Evolutionary conservation across 2,888 invertebrate species (phyloP), one percentile per base, ranked within the genome.

Genomic region (Meiosimyza decipiens): DNA sequence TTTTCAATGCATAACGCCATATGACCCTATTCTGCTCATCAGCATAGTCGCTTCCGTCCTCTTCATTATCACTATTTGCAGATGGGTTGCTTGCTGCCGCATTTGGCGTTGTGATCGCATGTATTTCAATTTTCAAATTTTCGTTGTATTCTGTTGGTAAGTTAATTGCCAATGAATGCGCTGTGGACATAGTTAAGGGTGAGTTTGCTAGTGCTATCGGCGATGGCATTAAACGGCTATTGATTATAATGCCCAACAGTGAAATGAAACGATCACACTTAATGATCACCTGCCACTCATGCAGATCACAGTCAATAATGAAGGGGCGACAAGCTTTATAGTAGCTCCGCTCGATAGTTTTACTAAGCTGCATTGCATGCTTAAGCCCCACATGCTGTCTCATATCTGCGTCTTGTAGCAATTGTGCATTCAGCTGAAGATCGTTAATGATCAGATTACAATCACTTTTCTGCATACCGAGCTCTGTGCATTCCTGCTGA

Each of bases 291-390:
- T 81, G 79, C 82, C 85, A 86, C 22, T 81, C 79, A 51, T 79
- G 77, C 0, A 80, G 79, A 22, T 82, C 80, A 3, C 82, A 79
- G 51, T 82, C 82, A 3, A 87, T 78, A 15, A 80, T 83, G 47
- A 86, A 85, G 0, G 87, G 87, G 0, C 85, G 82, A 49, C 85
- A 83, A 6, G 87, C 87, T 71, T 86, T 87, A 73, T 84, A 87
- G 72, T 84, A 87, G 71, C 82, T 82, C 59, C 87, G 82, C 74
- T 87, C 87, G 16, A 85, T 77, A 2, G 77, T 33, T 73, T 77
- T 60, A 67, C 76, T 73, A 11, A 78, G 70, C 59, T 73, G 65
- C 18, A 13, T 18, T 2, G 22, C 18, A 52, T 9, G 78, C 70
- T 71, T 71, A 6, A 12, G 50, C 7, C 15, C 15, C 18, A n/a